Evolutionary conservation across 2,888 invertebrate species (phyloP), one percentile per base, ranked within the genome.

Genomic region (Erpobdella octoculata): DNA sequence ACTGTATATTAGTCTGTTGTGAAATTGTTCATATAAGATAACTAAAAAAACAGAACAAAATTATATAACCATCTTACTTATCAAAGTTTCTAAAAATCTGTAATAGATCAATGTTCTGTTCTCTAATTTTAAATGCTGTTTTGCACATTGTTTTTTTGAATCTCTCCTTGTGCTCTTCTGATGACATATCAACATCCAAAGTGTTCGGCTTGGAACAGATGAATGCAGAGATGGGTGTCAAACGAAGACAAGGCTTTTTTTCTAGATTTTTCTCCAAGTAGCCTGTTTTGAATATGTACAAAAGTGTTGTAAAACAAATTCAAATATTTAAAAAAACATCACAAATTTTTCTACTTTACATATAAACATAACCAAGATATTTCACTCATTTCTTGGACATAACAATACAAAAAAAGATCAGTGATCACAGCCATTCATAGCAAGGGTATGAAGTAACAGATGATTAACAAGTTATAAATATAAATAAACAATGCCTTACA

Each of bases 71-170:
- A n/a, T n/a, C n/a, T n/a, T n/a, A 82, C 82, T 75, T 81, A 74
- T 83, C 83, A 79, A 83, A 83, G 71, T 82, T 82, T 73, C 80
- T 80, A 74, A 83, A 83, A 15, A 78, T 78, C 53, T 82, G 82
- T 74, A 80, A 80, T 64, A 79, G 77, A 5, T 82, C 79, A 9
- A 82, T 78, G 25, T 82, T 74, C 73, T 82, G 75, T 73, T 82
- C 80, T 41, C 79, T 77, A 0, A 79, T 78, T 38, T 81, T 75
- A 72, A 79, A 76, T 31, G 79, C 74, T 53, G 83, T 74, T 28
- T 80, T 75, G 36, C 78, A 76, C 81, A 83, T 82, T 25, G 81
- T 79, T 5, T 76, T 71, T 21, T 80, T 78, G 68, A 78, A 78
- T 66, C 80, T 71, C n/a, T 74, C 73, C 38, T 72, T 74, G 71